phyloP scores from a whole-genome alignment of 2,797 vertebrate genomes.

The Semaprochilodus insignis region DNA sequence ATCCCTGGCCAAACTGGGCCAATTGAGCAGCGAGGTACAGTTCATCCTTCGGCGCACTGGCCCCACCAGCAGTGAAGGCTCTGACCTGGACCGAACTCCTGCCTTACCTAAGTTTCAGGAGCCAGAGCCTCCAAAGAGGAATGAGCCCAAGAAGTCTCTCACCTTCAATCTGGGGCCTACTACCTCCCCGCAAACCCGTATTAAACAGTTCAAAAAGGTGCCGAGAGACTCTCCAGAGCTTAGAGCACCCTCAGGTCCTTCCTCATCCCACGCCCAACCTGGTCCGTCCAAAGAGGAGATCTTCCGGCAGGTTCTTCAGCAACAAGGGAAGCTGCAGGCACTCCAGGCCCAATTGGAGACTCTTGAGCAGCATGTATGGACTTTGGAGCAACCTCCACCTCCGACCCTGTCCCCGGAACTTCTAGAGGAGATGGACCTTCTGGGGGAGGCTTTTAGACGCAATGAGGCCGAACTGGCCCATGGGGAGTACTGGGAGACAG shows the following conservation, averaged over 20 bases:
- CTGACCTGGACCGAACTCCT: slow-evolving; percentile 68
- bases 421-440: slow-evolving; percentile 75
- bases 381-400: slow-evolving; percentile 65
- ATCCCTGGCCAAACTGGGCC: slow-evolving; percentile 86
- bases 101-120: slow-evolving; percentile 63
- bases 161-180: slow-evolving; percentile 80
- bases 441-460: slow-evolving; percentile 78
- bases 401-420: slow-evolving; percentile 33
- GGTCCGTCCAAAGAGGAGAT: slow-evolving; percentile 79
- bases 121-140: slow-evolving; percentile 68
- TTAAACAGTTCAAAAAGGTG: slow-evolving; percentile 66
- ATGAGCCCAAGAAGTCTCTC: slow-evolving; percentile 78
- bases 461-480: slow-evolving; percentile 82
- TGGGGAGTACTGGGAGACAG: slow-evolving; percentile 81
- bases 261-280: not conserved
- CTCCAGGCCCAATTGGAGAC: slow-evolving; percentile 76
- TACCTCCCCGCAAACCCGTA: slow-evolving; percentile 54
- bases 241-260: slow-evolving; percentile 52
- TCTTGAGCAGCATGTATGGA: slow-evolving; percentile 75
- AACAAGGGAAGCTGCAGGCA: slow-evolving; percentile 79
- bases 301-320: slow-evolving; percentile 80
- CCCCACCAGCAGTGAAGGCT: slow-evolving; percentile 76
- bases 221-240: slow-evolving; percentile 63
- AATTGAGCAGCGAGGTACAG: slow-evolving; percentile 86
- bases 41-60: slow-evolving; percentile 89